Base-by-base conservation (phyloP, 2,888 invertebrate species). In the Seira sanloemensis region DNA sequence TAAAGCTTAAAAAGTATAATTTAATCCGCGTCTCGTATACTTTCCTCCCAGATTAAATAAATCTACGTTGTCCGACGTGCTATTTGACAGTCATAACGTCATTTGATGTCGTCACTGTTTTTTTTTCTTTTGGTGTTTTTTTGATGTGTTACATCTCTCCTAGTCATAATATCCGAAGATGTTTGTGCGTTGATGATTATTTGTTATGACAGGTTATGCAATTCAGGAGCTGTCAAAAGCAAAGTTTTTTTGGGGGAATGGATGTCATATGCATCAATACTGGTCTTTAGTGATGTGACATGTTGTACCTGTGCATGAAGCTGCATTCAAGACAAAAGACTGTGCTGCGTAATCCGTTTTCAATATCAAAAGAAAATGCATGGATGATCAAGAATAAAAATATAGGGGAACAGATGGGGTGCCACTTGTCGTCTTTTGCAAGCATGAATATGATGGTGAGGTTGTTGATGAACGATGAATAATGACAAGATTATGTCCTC, bases 141-240 rank as follows among this genome's bases (percentile, higher is more conserved):
- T n/a, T n/a, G n/a, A n/a, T n/a, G n/a, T n/a, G n/a, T n/a, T n/a
- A n/a, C n/a, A n/a, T n/a, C n/a, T n/a, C n/a, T n/a, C n/a, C n/a
- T n/a, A n/a, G n/a, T n/a, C n/a, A n/a, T n/a, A n/a, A n/a, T n/a
- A n/a, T n/a, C n/a, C n/a, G n/a, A n/a, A n/a, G n/a, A n/a, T 37
- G 37, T 37, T 37, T 37, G 37, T 37, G 4, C 5, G 4, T 37
- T 37, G 37, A 23, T 18, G 9, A 46, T 72, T 65, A 23, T 81
- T 23, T 26, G 71, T 75, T 81, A 58, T 80, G 80, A 75, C 80
- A 69, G 54, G 69, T 80, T 80, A 80, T 69, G 80, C 69, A 80
- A 79, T 69, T 16, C 37, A 37, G 74, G 12, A 73, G 62, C 73
- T 19, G 1, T 25, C 16, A n/a, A 5, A 21, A 69, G 37, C 16